Conservation (phyloP, 2,888 invertebrate species). For the Drosophila prostipennis region DNA sequence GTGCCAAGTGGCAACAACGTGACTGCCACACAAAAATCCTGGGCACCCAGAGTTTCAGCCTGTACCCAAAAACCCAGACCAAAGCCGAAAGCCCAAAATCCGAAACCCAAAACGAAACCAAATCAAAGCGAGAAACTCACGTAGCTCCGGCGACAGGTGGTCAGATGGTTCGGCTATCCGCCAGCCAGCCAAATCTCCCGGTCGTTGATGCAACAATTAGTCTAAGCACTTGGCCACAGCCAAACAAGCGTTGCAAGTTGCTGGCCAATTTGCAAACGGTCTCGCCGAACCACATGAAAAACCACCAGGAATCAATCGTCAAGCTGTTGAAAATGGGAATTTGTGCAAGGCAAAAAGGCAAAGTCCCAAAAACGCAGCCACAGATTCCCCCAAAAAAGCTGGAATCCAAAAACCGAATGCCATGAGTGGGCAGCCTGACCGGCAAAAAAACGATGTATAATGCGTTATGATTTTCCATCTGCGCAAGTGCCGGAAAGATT, state of each 20-base stretch:
- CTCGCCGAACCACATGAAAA: slow-evolving; percentile 42
- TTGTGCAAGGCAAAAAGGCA: slow-evolving; percentile 52
- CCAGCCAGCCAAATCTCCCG: slow-evolving; percentile 26
- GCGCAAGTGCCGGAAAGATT: slow-evolving; percentile 72
- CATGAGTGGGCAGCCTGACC: slow-evolving; percentile 43
- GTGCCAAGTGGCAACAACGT: slow-evolving; percentile 81
- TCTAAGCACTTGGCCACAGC: slow-evolving; percentile 68
- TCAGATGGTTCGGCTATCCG: slow-evolving; percentile 58
- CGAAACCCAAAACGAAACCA: slow-evolving; percentile 21
- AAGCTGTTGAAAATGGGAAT: slow-evolving; percentile 77
- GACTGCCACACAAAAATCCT: slow-evolving; percentile 66
- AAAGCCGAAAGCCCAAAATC: slow-evolving; percentile 4
- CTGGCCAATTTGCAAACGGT: slow-evolving; percentile 65
- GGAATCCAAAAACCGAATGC: slow-evolving; percentile 20
- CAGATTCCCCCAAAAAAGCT: slow-evolving; percentile 20
- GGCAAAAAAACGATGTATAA: slow-evolving; percentile 53
- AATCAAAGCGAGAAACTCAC: slow-evolving; percentile 36
- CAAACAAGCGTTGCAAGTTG: slow-evolving; percentile 57
- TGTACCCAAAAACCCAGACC: slow-evolving; percentile 10
- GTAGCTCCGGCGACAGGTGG: slow-evolving; percentile 71
- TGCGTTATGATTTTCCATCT: slow-evolving; percentile 73
- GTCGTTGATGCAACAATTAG: slow-evolving; percentile 75
- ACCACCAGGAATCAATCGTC: slow-evolving; percentile 72
- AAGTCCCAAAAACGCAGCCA: slow-evolving; percentile 49
- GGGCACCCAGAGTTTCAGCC: slow-evolving; percentile 27